These are phyloP conservation scores for Temnothorax unifasciatus DNA, from an alignment of 2,888 invertebrate genomes.

Conservation along the genomic window DNA sequence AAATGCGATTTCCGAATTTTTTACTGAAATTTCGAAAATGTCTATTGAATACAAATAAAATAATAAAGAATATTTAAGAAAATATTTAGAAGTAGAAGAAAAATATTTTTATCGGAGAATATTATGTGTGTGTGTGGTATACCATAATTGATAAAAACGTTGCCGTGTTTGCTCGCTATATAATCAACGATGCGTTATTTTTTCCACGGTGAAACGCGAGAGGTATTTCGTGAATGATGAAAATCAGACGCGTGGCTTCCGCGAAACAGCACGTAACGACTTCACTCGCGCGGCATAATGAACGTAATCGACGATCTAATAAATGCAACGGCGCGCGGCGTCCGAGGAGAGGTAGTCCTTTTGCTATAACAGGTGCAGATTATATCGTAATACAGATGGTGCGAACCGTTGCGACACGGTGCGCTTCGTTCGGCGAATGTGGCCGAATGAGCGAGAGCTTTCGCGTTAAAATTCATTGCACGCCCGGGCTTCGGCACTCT, in stretches of 20 bases:
- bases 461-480: conserved; percentile 60
- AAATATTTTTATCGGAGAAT: neutral
- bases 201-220: conserved; percentile 45
- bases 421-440: conserved; percentile 52
- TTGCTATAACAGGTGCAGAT: conserved; percentile 73
- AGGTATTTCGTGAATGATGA: conserved; percentile 56
- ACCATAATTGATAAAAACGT: neutral
- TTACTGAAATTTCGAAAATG: conserved; percentile 2
- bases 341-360: conserved; percentile 52
- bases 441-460: conserved; percentile 55
- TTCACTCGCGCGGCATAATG: conserved; percentile 62
- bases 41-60: neutral
- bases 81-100: neutral
- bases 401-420: conserved; percentile 71
- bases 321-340: conserved; percentile 63
- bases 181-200: conserved; percentile 32
- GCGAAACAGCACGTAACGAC: conserved; percentile 64
- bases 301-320: conserved; percentile 74
- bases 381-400: conserved; percentile 74
- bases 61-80: neutral
- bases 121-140: too few species aligned
- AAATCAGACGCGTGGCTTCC: conserved; percentile 67
- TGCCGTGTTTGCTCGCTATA: conserved; percentile 3
- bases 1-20: neutral
- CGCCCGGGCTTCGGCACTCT: conserved; percentile 61